These are phyloP conservation scores for Eolophus roseicapilla DNA, from an alignment of 2,113 vertebrate species.

Conservation along the genomic window DNA sequence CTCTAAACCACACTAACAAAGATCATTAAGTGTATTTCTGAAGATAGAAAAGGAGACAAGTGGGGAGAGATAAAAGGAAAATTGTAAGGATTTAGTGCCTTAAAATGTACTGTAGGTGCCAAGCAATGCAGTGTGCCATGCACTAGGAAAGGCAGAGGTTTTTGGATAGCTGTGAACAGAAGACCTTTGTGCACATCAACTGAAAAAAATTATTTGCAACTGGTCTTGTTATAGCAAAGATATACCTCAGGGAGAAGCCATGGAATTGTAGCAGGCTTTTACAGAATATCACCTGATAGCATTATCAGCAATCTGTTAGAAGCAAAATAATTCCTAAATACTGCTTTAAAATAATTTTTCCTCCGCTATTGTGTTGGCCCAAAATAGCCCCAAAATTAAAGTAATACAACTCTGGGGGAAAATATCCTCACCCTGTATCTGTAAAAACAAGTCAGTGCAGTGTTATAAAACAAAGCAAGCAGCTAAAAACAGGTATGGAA, in stretches of 20 bases:
- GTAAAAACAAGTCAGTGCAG: background rate
- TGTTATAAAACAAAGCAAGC: background rate
- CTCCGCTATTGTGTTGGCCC: background rate
- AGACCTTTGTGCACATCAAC: background rate
- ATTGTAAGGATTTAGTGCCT: background rate
- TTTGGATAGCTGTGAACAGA: background rate
- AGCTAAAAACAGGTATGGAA: background rate
- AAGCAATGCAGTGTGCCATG: background rate
- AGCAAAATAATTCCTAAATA: background rate
- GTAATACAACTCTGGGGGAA: background rate
- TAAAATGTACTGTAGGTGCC: background rate
- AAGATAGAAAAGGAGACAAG: background rate
- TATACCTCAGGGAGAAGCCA: background rate
- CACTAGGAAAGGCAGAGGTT: background rate
- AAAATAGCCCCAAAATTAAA: background rate
- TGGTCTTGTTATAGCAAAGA: background rate
- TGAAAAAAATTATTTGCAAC: background rate
- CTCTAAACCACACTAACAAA: background rate
- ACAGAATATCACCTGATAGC: background rate
- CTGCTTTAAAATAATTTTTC: background rate
- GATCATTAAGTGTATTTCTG: background rate
- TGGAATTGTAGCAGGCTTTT: background rate
- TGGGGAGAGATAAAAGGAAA: background rate
- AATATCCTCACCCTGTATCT: background rate
- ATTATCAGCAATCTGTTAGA: background rate